Base-by-base conservation (phyloP, 2,113 vertebrate genomes). In the Coracopsis vasa region DNA sequence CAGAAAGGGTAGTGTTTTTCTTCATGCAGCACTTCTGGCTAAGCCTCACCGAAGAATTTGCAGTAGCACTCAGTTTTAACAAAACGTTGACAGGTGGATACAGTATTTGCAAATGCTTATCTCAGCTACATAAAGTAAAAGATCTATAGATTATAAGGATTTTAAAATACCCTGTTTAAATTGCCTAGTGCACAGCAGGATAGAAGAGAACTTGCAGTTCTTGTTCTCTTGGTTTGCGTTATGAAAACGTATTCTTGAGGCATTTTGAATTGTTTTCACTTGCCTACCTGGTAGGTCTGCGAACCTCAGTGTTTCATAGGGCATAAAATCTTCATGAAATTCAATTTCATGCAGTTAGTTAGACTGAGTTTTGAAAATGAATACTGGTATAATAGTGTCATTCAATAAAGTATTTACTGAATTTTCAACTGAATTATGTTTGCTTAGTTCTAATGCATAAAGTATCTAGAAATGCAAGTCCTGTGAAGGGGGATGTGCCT, bases 71-170 rank as follows among this genome's bases (percentile, higher is more conserved):
- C 3, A 1, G 5, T 35, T 44, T 60, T 48, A 65, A 10, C 31
- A 16, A 28, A 60, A 42, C 28, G 1, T 7, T 39, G n/a, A 20
- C 20, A 13, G 20, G 6, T 50, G 24, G 29, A 11, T 11, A 24
- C 28, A 29, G 24, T 60, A 16, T 42, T 73, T 42, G 50, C 8
- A 65, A 54, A 48, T 60, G 29, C 13, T 47, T 2, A 33, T 71
- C 19, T 23, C 23, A 1, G 0, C 33, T 33, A 0, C 0, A 1
- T 23, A 1, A 23, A 8, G 11, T 10, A 13, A 35, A 44, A 50
- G 41, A 39, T 4, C 3, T n/a, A 3, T 0, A 33, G 31, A 8
- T 25, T 10, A 4, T 2, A 48, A 53, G 5, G 2, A 3, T 70
- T 47, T 42, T 14, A 13, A 60, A 74, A 24, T 29, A 23, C 8